Evolutionary conservation across 2,113 vertebrate genomes (phyloP), one percentile per base, ranked within the genome.

Genomic region (Platysteira castanea): DNA sequence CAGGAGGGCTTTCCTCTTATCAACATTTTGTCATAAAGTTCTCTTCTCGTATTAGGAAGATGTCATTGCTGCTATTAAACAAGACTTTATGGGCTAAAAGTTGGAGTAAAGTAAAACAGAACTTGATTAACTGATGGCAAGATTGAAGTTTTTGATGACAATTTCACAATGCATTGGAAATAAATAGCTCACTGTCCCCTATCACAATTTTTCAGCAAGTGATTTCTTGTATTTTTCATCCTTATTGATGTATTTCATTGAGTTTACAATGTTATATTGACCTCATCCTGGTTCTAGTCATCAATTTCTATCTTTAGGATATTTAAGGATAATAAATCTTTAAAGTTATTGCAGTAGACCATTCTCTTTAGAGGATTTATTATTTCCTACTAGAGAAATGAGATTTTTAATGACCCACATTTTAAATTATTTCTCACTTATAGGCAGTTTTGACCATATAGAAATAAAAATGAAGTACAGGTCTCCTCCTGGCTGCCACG

Each of bases 231-330:
- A 1, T 76, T 68, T 90, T 96, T 87, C 46, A 87, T 68, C 31
- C 47, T 82, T 76, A 86, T 70, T 90, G 60, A 71, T 84, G 70
- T 68, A 93, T 94, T 94, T 84, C 71, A 79, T 54, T 53, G 61
- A 90, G 90, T 95, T 96, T 94, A 95, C 84, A 89, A 87, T 87
- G 70, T 83, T 97, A 78, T 87, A 89, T 80, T 96, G 94, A 96
- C 91, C 89, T 95, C 84, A 91, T 53, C 59, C 76, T 78, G 80
- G 61, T 80, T 91, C 82, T 76, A 90, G 46, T 79, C 78, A 97
- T 95, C 84, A 84, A 63, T 92, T 90, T 85, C 64, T 61, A 84
- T 81, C 74, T 46, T 83, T 78, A 87, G 68, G 71, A 68, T 84
- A 93, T 71, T 85, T 91, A 88, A 95, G 79, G 75, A 75, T 50